phyloP scores from a whole-genome alignment of 1,140 invertebrate species.

The Drosophila ohnishii region DNA sequence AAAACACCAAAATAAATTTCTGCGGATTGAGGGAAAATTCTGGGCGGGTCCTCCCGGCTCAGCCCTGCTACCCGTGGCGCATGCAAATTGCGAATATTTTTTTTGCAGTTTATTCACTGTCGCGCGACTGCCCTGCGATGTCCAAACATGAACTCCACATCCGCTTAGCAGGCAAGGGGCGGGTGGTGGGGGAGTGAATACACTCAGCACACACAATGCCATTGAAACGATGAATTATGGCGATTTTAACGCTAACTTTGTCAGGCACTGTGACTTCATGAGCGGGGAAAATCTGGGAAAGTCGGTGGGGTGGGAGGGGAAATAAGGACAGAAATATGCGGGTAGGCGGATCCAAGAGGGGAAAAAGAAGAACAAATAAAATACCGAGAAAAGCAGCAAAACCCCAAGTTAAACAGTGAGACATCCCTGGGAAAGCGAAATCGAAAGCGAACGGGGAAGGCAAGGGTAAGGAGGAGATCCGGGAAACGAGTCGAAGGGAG shows the following conservation, averaged over 20 bases:
- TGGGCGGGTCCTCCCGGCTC: not conserved
- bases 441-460: not conserved
- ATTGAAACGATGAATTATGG: slow-evolving; percentile 78
- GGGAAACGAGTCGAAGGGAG: not conserved
- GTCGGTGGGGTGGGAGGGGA: slow-evolving; percentile 1
- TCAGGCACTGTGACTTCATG: slow-evolving; percentile 17
- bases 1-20: slow-evolving; percentile 19
- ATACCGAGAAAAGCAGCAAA: slow-evolving; percentile 30
- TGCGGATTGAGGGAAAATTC: not conserved
- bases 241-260: slow-evolving; percentile 73
- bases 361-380: slow-evolving; percentile 15
- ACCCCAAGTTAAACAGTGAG: slow-evolving; percentile 41
- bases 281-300: not conserved
- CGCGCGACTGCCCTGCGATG: slow-evolving; percentile 47
- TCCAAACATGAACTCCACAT: slow-evolving; percentile 74
- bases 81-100: slow-evolving; percentile 71
- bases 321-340: not conserved
- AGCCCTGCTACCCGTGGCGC: slow-evolving; percentile 13
- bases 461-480: not conserved
- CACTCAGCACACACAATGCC: slow-evolving; percentile 37
- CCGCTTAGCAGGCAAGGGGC: slow-evolving; percentile 34
- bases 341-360: slow-evolving; percentile 22
- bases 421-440: slow-evolving; percentile 4
- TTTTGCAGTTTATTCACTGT: slow-evolving; percentile 43
- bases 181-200: not conserved